These are phyloP conservation scores for Griposia aprilina DNA, from an alignment of 2,888 invertebrate species.

Conservation along the genomic window DNA sequence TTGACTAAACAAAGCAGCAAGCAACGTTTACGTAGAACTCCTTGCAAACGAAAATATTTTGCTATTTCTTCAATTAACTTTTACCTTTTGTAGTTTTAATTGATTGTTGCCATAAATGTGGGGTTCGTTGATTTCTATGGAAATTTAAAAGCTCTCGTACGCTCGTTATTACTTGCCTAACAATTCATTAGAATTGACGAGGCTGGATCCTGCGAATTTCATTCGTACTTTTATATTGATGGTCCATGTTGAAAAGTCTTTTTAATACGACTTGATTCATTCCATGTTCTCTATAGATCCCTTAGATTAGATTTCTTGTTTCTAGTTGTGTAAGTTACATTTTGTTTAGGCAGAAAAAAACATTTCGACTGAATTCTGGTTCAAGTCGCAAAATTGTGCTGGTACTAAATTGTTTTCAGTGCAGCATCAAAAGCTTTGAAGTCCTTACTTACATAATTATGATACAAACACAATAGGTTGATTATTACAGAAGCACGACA, in stretches of 20 bases:
- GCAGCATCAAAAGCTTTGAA: not conserved
- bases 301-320: not conserved
- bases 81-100: slow-evolving; percentile 28
- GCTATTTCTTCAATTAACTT: slow-evolving; percentile 16
- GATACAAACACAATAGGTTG: slow-evolving; percentile 8
- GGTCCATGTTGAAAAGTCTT: not conserved
- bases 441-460: not conserved
- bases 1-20: slow-evolving; percentile 29
- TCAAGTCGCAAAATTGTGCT: not conserved
- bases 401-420: not conserved
- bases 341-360: not conserved
- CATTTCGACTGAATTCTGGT: not conserved
- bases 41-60: slow-evolving; percentile 20
- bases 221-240: not conserved
- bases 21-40: slow-evolving; percentile 2
- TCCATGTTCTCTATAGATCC: not conserved
- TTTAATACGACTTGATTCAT: not conserved
- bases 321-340: not conserved
- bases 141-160: slow-evolving; percentile 23
- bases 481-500: slow-evolving; percentile 4
- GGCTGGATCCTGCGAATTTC: slow-evolving; percentile 3
- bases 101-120: slow-evolving; percentile 16
- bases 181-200: slow-evolving; percentile 9
- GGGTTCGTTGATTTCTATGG: slow-evolving; percentile 24
- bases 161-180: slow-evolving; percentile 19